Evolutionary conservation across 1,140 invertebrate species (phyloP).

Genomic region (Drosophila guanche): DNA sequence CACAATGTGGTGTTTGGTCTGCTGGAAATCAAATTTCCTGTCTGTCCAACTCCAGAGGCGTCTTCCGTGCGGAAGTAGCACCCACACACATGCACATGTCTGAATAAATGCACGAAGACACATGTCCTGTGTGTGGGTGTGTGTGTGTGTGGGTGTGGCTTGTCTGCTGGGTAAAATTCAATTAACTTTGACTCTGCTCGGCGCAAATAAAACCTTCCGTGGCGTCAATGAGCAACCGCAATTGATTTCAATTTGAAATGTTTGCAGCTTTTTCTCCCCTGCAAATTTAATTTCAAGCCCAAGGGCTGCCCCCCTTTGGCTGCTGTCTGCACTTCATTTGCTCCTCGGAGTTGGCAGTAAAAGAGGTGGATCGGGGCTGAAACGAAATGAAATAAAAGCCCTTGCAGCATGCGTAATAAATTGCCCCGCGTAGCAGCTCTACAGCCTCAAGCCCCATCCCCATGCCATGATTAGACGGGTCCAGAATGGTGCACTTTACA

Average conservation of each 20-base stretch:
- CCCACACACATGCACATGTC: not conserved
- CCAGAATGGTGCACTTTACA: too few relatives aligned
- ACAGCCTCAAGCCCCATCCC: not conserved
- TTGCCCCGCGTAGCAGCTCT: not conserved
- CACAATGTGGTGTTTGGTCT: too few relatives aligned
- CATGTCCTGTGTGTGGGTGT: too few relatives aligned
- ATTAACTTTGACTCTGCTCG: constrained; percentile 33
- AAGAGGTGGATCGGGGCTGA: too few relatives aligned
- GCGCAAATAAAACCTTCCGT: not conserved
- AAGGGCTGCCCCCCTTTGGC: constrained; percentile 48
- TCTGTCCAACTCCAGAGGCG: constrained; percentile 3
- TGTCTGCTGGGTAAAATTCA: constrained; percentile 33
- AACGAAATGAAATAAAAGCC: constrained; percentile 63
- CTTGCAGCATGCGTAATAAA: constrained; percentile 50
- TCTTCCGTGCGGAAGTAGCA: not conserved
- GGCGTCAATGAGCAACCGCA: constrained; percentile 51
- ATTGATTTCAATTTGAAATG: constrained; percentile 54
- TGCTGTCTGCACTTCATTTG: constrained; percentile 74
- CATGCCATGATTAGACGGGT: too few relatives aligned
- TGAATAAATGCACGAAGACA: not conserved
- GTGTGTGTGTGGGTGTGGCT: constrained; percentile 1
- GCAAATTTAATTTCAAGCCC: constrained; percentile 69
- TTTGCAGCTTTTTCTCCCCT: constrained; percentile 30
- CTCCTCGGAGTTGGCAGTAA: constrained; percentile 60
- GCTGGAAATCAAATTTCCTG: too few relatives aligned